These are phyloP conservation scores for Samia ricini DNA, from an alignment of 1,140 invertebrate genomes.

Conservation along the genomic window DNA sequence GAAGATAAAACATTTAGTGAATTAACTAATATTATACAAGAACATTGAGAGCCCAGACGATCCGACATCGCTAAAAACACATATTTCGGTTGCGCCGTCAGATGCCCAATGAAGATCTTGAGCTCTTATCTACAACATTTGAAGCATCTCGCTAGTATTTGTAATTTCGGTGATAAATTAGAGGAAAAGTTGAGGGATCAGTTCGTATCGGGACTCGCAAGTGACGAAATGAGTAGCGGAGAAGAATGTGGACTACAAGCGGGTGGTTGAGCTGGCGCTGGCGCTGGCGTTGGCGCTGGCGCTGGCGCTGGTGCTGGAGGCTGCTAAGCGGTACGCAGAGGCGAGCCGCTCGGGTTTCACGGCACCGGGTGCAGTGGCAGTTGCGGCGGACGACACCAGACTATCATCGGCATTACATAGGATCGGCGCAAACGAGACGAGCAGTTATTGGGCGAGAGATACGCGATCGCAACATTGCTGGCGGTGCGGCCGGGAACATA, in stretches of 20 bases:
- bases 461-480: not conserved
- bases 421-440: not conserved
- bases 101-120: not conserved
- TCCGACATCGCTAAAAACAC: too few species aligned
- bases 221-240: conserved; percentile 7
- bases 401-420: not conserved
- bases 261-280: conserved; percentile 4
- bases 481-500: not conserved
- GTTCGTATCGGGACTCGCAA: not conserved
- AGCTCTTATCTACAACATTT: not conserved
- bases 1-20: not conserved
- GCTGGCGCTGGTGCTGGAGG: conserved; percentile 6
- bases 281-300: conserved; percentile 6
- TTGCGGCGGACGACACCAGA: not conserved
- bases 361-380: not conserved
- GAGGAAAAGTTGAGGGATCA: not conserved
- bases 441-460: not conserved
- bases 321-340: not conserved
- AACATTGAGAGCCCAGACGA: not conserved
- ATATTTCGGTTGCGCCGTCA: not conserved
- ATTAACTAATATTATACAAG: not conserved
- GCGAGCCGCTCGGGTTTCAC: not conserved
- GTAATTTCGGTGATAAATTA: not conserved
- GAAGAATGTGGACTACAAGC: conserved; percentile 3
- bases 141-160: not conserved